These are phyloP conservation scores for Miniopterus natalensis DNA, from an alignment of 2,113 vertebrate species.

Conservation along the genomic window DNA sequence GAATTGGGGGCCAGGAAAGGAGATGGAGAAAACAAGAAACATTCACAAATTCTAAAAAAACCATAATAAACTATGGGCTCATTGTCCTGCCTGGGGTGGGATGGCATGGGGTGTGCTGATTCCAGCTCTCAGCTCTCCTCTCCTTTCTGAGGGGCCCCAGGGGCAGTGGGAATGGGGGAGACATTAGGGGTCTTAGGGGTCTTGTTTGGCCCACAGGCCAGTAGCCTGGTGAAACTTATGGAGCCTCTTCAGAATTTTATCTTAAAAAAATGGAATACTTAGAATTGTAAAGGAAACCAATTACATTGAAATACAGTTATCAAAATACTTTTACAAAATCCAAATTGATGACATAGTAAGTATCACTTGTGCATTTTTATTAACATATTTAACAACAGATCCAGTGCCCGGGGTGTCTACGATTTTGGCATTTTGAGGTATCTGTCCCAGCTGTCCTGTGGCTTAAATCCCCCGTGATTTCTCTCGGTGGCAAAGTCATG, in stretches of 20 bases:
- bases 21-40: neutral
- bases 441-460: neutral
- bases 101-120: rapidly evolving
- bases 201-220: neutral
- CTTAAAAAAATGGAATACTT: neutral
- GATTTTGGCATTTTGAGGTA: neutral
- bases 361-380: neutral
- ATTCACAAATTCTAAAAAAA: neutral
- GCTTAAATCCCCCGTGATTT: neutral
- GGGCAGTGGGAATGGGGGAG: neutral
- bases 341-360: neutral
- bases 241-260: neutral
- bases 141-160: neutral
- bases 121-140: neutral
- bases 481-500: neutral
- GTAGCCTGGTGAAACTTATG: neutral
- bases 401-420: neutral
- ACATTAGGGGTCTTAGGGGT: neutral
- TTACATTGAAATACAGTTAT: neutral
- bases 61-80: rapidly evolving
- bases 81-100: neutral
- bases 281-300: neutral
- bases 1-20: neutral
- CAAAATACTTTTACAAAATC: constrained; percentile 1
- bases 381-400: neutral